Percentiles rank a stretch among this genome's conserved stretches.
These are phyloP conservation scores for Plagodis dolabraria DNA, from an alignment of 2,888 invertebrate species.

Conservation along the genomic window DNA sequence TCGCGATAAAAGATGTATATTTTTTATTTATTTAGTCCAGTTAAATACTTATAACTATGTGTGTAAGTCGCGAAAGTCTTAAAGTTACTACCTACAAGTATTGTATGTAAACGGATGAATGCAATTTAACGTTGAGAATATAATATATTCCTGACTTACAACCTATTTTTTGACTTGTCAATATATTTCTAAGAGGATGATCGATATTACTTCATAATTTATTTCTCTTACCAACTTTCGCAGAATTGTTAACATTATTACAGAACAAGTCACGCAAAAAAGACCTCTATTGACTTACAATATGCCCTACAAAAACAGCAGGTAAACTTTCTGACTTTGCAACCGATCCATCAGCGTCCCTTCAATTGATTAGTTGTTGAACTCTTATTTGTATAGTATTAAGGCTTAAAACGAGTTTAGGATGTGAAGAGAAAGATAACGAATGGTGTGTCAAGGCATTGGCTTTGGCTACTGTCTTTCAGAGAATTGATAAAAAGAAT, in stretches of 20 bases:
- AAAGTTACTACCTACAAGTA: too few species aligned
- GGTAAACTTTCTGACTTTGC: slow-evolving; percentile 20
- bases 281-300: slow-evolving; percentile 22
- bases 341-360: slow-evolving; percentile 34
- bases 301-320: slow-evolving; percentile 27
- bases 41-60: too few species aligned
- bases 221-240: slow-evolving; percentile 19
- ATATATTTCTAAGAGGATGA: slow-evolving; percentile 7
- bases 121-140: too few species aligned
- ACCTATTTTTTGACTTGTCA: too few species aligned
- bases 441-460: slow-evolving; percentile 44
- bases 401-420: slow-evolving; percentile 43
- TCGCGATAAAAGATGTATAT: too few species aligned
- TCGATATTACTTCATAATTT: slow-evolving; percentile 2
- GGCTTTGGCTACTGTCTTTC: slow-evolving; percentile 30
- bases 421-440: slow-evolving; percentile 60
- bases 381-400: slow-evolving; percentile 31
- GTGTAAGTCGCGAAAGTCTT: too few species aligned
- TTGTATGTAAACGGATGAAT: too few species aligned
- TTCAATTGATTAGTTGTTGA: slow-evolving; percentile 8
- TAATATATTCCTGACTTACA: too few species aligned
- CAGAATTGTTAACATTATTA: slow-evolving; percentile 14
- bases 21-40: too few species aligned
- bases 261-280: slow-evolving; percentile 18
- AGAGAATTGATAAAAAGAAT: slow-evolving; percentile 36